Conservation (phyloP, 2,113 vertebrate species). For the Semnopithecus entellus region DNA sequence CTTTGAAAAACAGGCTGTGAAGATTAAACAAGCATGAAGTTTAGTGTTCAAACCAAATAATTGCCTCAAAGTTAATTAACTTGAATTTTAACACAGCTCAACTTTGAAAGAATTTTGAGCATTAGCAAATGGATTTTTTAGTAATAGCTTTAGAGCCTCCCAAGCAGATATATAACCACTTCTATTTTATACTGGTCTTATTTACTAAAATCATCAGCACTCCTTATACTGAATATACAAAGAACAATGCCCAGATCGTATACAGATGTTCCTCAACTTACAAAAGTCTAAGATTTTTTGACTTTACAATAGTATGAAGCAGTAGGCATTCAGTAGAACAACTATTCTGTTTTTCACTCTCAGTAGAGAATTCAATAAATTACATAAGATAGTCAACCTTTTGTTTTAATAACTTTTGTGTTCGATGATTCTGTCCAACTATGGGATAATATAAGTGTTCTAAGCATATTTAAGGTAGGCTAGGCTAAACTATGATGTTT, state of each 20-base stretch:
- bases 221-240: background rate
- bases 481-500: background rate
- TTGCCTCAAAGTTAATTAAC: constrained; percentile 17
- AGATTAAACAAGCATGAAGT: constrained; percentile 24
- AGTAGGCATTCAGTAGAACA: background rate
- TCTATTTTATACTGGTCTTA: background rate
- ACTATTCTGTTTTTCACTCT: background rate
- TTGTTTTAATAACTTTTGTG: background rate
- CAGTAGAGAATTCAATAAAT: background rate
- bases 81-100: constrained; percentile 19
- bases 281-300: background rate
- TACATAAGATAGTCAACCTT: background rate
- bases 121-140: background rate
- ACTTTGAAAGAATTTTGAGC: background rate
- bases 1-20: background rate
- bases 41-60: constrained; percentile 30
- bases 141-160: background rate
- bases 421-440: background rate
- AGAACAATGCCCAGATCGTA: background rate
- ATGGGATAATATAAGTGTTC: background rate
- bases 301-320: background rate
- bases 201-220: background rate
- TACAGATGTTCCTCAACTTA: background rate
- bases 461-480: background rate
- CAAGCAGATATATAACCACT: background rate